Base-by-base conservation (phyloP, 2,888 invertebrate genomes). In the Oligia fasciuncula region DNA sequence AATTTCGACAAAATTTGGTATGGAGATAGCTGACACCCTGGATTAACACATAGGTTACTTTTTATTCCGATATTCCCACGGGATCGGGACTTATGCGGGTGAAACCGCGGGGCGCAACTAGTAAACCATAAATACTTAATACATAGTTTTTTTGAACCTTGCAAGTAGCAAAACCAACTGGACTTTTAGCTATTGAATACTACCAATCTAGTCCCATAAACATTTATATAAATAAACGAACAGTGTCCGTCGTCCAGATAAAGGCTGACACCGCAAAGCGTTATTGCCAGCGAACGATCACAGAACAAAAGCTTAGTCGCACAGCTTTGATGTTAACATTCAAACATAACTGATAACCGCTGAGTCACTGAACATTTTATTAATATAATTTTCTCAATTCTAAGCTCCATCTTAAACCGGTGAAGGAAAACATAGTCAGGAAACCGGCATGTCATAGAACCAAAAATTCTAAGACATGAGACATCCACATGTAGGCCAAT, bases 201-300 rank as follows among this genome's bases (percentile, higher is more conserved):
- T n/a, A 23, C 9, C 9, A 67, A n/a, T 54, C 9, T 54, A 40
- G 54, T 54, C 2, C 14, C 2, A 23, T 23, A 54, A 17, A 40
- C 35, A 70, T 54, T 8, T 65, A 29, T 11, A 69, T n/a, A 68
- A 51, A 49, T 23, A 51, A 73, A 51, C 51, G 11, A 66, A 11
- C 11, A 51, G 17, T 13, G n/a, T 29, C 17, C 5, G 6, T n/a
- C 74, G 23, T 51, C 6, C 60, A 60, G 19, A 11, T 19, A 51
- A 43, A 66, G 23, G 19, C 43, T 35, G 3, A 17, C 57, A 66
- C 74, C 49, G 14, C 74, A 67, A 35, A 67, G 3, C 11, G n/a
- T 74, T 81, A 60, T 73, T 67, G n/a, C 74, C 43, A 67, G 35
- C 75, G n/a, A 81, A 74, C 65, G 66, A 81, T 62, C 66, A 74